Conservation (phyloP, 2,113 vertebrate genomes). For the Rafetus swinhoei region DNA sequence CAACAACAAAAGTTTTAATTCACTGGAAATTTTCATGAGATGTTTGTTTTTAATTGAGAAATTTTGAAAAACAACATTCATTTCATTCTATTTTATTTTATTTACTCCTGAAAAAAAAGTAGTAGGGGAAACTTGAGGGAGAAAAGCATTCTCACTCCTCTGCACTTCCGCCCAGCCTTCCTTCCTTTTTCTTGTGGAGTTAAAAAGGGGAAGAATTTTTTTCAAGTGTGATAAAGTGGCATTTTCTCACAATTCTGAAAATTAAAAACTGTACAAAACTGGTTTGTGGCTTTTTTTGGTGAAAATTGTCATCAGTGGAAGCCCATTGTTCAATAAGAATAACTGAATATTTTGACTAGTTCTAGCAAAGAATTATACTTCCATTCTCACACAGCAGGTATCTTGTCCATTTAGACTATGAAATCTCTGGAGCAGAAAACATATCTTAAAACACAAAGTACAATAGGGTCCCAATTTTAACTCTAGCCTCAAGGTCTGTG, state of each 20-base stretch:
- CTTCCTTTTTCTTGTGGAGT: neutral
- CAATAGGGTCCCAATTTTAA: neutral
- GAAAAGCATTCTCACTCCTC: neutral
- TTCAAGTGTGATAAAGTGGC: neutral
- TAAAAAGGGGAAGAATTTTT: neutral
- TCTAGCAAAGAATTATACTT: neutral
- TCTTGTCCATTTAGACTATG: neutral
- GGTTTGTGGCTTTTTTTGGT: neutral
- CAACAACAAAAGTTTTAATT: neutral
- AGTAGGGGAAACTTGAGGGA: too few species aligned
- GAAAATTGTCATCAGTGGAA: neutral
- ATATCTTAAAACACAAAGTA: neutral
- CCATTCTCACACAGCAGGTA: neutral
- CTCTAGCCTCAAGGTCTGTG: too few species aligned
- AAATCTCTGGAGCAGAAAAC: neutral
- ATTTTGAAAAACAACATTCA: neutral
- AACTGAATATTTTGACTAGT: neutral
- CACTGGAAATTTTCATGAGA: neutral
- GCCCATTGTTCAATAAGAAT: neutral
- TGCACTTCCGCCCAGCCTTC: too few species aligned
- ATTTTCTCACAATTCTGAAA: neutral
- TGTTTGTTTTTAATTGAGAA: neutral
- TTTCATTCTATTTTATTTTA: neutral
- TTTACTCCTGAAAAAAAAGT: neutral
- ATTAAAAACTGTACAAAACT: neutral